Percentiles rank a stretch among this genome's conserved stretches.
Evolutionary conservation across 37 sponge, comb jelly and placozoan species (phyloP).

Genomic region (Chondrosia reniformis): DNA sequence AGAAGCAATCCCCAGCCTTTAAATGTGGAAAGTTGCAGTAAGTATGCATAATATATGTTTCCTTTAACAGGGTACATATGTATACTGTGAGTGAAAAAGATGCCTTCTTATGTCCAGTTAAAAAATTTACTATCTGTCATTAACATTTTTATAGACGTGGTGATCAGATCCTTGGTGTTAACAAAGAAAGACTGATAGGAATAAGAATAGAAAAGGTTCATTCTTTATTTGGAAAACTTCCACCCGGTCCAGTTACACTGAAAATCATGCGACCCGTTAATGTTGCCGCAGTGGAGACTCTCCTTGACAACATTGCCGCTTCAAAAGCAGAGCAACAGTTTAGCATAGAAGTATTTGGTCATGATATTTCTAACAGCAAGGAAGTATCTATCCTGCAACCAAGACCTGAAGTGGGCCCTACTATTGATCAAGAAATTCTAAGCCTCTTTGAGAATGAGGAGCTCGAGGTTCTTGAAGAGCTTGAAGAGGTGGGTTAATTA

Average conservation of each 20-base stretch:
- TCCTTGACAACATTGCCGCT: slow-evolving; percentile 11
- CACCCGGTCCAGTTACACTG: slow-evolving; percentile 18
- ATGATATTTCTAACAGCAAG: background rate
- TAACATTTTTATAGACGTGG: slow-evolving; percentile 23
- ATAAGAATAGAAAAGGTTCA: slow-evolving; percentile 27
- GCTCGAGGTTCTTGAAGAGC: background rate
- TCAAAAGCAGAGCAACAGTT: background rate
- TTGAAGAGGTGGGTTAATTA: background rate
- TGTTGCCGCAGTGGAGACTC: background rate
- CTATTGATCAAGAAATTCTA: slow-evolving; percentile 25
- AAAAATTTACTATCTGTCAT: background rate
- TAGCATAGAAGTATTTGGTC: slow-evolving; percentile 6
- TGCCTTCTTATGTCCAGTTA: background rate
- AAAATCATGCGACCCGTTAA: slow-evolving; percentile 29
- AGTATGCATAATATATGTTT: background rate
- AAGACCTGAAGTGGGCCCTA: slow-evolving; percentile 1
- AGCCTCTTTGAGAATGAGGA: slow-evolving; percentile 24
- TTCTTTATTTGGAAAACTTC: slow-evolving; percentile 23
- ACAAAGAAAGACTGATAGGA: slow-evolving; percentile 36
- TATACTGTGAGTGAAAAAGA: background rate
- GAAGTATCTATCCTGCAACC: background rate
- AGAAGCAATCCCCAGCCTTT: slow-evolving; percentile 29
- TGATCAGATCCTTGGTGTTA: slow-evolving; percentile 61
- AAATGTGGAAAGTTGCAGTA: too few species aligned
- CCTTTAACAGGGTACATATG: background rate